phyloP scores from a whole-genome alignment of 2,113 vertebrate species.

The Tenebrosternarchus preto region DNA sequence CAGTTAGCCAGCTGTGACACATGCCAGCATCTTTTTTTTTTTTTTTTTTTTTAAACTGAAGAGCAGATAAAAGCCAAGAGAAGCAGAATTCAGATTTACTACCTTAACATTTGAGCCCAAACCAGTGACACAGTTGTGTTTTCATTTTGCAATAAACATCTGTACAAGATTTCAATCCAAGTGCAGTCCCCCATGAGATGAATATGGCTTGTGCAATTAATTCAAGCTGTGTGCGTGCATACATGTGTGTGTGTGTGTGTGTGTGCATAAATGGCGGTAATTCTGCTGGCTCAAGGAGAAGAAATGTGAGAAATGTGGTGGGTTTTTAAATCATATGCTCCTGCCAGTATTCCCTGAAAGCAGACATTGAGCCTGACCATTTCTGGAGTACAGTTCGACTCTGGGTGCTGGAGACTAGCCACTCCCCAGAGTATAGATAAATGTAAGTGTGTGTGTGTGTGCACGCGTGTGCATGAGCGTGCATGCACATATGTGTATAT shows the following conservation, averaged over 20 bases:
- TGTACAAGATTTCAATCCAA: conserved; percentile 12
- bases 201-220: conserved; percentile 35
- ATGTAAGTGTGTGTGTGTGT: conserved; percentile 42
- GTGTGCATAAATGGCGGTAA: conserved; percentile 38
- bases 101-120: neutral
- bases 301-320: conserved; percentile 74
- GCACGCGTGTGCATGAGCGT: neutral
- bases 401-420: conserved; percentile 47
- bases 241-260: conserved; percentile 23
- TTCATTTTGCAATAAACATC: conserved; percentile 28
- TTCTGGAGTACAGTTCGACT: conserved; percentile 58
- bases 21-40: no score
- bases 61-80: conserved; percentile 22
- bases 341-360: conserved; percentile 78
- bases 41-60: no score
- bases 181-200: conserved; percentile 5
- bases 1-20: neutral
- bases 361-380: conserved; percentile 71
- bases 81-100: conserved; percentile 6
- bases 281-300: conserved; percentile 63
- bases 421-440: conserved; percentile 22
- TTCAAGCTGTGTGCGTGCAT: conserved; percentile 29
- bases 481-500: conserved; percentile 8
- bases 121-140: conserved; percentile 7
- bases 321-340: conserved; percentile 71